phyloP scores from a whole-genome alignment of 2,113 vertebrate genomes.

The Pelmatolapia mariae region DNA sequence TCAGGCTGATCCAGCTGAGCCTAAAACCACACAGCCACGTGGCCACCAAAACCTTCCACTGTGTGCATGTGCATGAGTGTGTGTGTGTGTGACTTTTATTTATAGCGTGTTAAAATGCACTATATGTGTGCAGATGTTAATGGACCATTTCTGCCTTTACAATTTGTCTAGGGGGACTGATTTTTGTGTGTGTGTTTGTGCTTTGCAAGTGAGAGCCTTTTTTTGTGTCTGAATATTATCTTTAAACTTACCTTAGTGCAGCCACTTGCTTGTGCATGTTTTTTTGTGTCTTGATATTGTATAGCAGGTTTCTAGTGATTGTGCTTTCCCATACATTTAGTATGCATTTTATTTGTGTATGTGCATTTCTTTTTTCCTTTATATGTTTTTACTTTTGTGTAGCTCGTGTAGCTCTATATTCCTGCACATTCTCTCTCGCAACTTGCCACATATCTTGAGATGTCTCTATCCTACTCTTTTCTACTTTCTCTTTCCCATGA shows the following conservation, averaged over 20 bases:
- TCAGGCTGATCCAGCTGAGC: constrained; percentile 16
- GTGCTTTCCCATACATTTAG: not conserved
- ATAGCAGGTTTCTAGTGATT: not conserved
- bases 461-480: not conserved
- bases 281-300: rapidly evolving
- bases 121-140: not conserved
- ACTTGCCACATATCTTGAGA: not conserved
- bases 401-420: not conserved
- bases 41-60: not conserved
- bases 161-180: not conserved
- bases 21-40: constrained; percentile 24
- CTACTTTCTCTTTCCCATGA: not conserved
- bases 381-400: not conserved
- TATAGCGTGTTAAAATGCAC: not conserved
- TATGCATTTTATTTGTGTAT: not conserved
- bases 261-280: not conserved
- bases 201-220: not conserved
- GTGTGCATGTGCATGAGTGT: not conserved
- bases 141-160: not conserved
- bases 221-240: not conserved
- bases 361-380: not conserved
- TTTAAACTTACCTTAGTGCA: not conserved
- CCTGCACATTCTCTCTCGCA: not conserved
- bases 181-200: not conserved
- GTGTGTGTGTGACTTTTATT: not conserved